Percentiles rank a stretch among this genome's conserved stretches.
Evolutionary conservation across 2,888 invertebrate genomes (phyloP).

Genomic region (Melanchra persicariae): DNA sequence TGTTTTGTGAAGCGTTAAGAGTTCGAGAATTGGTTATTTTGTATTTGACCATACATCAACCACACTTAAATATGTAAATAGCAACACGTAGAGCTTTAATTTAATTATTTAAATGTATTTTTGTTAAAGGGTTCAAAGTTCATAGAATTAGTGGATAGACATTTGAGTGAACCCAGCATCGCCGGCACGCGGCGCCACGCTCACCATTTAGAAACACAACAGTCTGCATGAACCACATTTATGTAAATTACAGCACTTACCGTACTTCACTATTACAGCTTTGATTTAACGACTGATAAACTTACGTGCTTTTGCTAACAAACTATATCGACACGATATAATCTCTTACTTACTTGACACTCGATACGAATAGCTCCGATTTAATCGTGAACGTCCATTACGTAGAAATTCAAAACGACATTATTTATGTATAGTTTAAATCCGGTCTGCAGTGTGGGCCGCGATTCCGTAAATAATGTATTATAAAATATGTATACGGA

Average conservation of each 20-base stretch:
- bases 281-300: slow-evolving; percentile 47
- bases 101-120: slow-evolving; percentile 14
- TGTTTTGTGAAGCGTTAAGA: slow-evolving; percentile 4
- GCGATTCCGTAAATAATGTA: slow-evolving; percentile 53
- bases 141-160: slow-evolving; percentile 12
- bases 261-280: slow-evolving; percentile 39
- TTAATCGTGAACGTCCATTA: slow-evolving; percentile 59
- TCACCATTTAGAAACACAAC: slow-evolving; percentile 42
- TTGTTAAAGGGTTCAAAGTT: slow-evolving; percentile 27
- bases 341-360: slow-evolving; percentile 56
- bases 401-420: slow-evolving; percentile 43
- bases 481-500: slow-evolving; percentile 55
- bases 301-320: slow-evolving; percentile 50
- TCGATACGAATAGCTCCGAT: slow-evolving; percentile 44
- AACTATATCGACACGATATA: slow-evolving; percentile 56
- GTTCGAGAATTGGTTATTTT: not conserved
- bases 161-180: not conserved
- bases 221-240: slow-evolving; percentile 49
- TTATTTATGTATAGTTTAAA: slow-evolving; percentile 61
- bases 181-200: slow-evolving; percentile 14
- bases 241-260: slow-evolving; percentile 55
- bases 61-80: slow-evolving; percentile 3
- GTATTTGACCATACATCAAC: not conserved
- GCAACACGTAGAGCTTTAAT: slow-evolving; percentile 7
- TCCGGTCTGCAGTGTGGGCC: slow-evolving; percentile 54